These are phyloP conservation scores for Dolichallabes microphthalmus DNA, from an alignment of 2,113 vertebrate genomes.

Conservation along the genomic window DNA sequence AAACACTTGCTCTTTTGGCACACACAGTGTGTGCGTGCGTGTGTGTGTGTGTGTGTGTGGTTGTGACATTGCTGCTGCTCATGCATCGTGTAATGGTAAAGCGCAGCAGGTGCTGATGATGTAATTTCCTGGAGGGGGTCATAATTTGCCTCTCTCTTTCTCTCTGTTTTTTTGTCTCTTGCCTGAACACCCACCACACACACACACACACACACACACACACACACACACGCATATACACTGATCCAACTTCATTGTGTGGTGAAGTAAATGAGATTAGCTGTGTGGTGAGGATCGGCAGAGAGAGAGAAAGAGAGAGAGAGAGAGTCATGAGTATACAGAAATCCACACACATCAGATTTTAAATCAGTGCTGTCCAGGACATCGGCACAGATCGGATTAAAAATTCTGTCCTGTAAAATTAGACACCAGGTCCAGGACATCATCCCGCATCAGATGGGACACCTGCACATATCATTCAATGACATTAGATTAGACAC, in stretches of 20 bases:
- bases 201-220: background rate
- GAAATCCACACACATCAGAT: background rate
- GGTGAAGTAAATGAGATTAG: background rate
- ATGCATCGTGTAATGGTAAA: slow-evolving; percentile 16
- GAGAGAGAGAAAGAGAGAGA: background rate
- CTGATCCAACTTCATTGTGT: background rate
- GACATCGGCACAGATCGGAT: too few relatives aligned
- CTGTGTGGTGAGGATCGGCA: background rate
- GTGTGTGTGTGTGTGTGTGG: slow-evolving; percentile 23
- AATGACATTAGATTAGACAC: background rate
- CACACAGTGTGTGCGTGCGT: background rate
- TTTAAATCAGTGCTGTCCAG: too few relatives aligned
- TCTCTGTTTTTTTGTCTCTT: background rate
- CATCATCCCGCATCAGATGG: too few relatives aligned
- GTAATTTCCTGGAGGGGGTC: slow-evolving; percentile 29
- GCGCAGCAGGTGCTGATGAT: slow-evolving; percentile 45
- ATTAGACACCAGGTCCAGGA: too few relatives aligned
- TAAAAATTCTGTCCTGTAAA: too few relatives aligned
- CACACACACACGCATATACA: background rate
- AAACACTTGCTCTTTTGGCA: background rate
- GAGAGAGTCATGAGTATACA: background rate
- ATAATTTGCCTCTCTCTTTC: background rate
- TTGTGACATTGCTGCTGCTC: background rate
- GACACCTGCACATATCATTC: too few relatives aligned
- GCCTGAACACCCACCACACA: background rate